phyloP scores from a whole-genome alignment of 2,797 vertebrate species.

The Bucorvus abyssinicus region DNA sequence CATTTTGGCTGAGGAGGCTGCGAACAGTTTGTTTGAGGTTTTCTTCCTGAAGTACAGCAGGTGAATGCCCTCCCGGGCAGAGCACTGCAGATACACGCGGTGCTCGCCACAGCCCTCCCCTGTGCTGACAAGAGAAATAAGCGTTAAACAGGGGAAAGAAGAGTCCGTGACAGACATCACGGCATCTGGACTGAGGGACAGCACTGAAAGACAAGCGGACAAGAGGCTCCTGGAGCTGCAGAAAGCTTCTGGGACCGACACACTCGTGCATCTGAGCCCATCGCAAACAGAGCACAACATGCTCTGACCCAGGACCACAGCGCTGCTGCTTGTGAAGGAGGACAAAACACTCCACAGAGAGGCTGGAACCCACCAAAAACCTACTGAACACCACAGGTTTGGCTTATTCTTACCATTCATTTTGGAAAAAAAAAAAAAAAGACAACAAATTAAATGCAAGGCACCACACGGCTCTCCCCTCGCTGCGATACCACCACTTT shows the following conservation, averaged over 20 bases:
- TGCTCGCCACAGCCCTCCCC: not conserved
- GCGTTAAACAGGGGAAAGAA: not conserved
- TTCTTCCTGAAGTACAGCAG: not conserved
- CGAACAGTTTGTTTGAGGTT: not conserved
- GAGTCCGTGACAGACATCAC: not conserved
- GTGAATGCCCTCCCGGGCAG: not conserved
- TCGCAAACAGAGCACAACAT: accelerated
- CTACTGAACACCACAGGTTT: not conserved
- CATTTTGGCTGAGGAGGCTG: not conserved
- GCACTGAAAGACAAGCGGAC: accelerated
- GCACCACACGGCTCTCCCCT: not conserved
- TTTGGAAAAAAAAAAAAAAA: not conserved
- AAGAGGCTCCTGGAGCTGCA: not conserved
- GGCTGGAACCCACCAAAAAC: not conserved
- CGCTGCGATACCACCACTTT: not conserved
- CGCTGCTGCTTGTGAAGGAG: accelerated
- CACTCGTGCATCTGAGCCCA: accelerated
- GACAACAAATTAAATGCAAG: not conserved
- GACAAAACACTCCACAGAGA: too few species aligned
- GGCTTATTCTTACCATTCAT: not conserved
- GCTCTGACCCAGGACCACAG: not conserved
- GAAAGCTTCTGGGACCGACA: not conserved
- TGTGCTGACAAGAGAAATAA: not conserved
- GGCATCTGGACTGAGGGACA: not conserved
- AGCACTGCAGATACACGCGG: not conserved